Conservation (phyloP, 2,888 invertebrate genomes). For the Cyrtodaria siliqua region DNA sequence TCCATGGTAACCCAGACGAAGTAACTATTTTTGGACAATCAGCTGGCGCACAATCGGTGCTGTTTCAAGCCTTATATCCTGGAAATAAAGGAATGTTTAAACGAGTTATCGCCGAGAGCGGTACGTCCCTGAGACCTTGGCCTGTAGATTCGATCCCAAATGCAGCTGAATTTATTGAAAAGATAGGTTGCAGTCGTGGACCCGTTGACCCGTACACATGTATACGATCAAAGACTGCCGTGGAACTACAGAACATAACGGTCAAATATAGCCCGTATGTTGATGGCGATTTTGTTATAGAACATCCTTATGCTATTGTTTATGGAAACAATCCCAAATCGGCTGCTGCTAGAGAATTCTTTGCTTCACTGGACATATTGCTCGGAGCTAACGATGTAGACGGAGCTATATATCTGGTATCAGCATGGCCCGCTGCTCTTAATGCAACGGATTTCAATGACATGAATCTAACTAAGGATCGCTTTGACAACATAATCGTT, state of each 20-base stretch:
- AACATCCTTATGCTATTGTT: conserved; percentile 26
- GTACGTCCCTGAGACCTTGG: conserved; percentile 31
- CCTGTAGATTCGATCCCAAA: conserved; percentile 10
- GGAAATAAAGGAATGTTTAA: conserved; percentile 50
- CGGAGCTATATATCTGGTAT: conserved; percentile 31
- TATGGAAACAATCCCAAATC: conserved; percentile 29
- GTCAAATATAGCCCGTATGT: conserved; percentile 15
- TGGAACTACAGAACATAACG: neutral
- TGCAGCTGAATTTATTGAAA: conserved; percentile 7
- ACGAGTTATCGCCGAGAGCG: conserved; percentile 52
- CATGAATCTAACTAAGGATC: conserved; percentile 19
- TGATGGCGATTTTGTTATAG: conserved; percentile 45
- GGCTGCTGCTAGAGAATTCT: conserved; percentile 33
- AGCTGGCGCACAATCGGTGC: conserved; percentile 45
- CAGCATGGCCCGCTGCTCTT: conserved; percentile 17
- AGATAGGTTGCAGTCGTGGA: conserved; percentile 10
- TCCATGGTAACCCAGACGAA: conserved; percentile 38
- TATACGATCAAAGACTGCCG: conserved; percentile 12
- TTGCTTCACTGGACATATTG: conserved; percentile 40
- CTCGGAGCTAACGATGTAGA: conserved; percentile 41
- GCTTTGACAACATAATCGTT: conserved; percentile 31
- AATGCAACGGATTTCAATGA: conserved; percentile 20
- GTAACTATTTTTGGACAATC: conserved; percentile 59
- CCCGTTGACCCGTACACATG: conserved; percentile 18
- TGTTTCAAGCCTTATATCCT: conserved; percentile 49